phyloP scores from a whole-genome alignment of 2,113 vertebrate genomes.

The Cercocebus atys region DNA sequence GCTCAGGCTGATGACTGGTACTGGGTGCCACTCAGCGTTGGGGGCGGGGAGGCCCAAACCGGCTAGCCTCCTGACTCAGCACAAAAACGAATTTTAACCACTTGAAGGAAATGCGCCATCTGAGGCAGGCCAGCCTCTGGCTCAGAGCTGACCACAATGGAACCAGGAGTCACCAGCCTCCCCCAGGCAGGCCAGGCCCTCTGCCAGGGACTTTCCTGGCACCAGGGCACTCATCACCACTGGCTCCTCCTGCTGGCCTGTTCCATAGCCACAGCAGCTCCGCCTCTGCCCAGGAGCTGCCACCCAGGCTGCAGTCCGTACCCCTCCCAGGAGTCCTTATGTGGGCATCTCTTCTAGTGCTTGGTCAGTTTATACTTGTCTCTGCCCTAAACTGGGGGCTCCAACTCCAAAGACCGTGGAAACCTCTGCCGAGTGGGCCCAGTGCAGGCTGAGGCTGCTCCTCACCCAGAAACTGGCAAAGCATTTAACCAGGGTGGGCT shows the following conservation, averaged over 20 bases:
- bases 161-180: not conserved
- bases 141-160: not conserved
- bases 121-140: not conserved
- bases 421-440: too few species aligned
- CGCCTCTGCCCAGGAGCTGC: not conserved
- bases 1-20: too few species aligned
- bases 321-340: not conserved
- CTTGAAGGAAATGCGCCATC: not conserved
- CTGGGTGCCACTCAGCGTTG: not conserved
- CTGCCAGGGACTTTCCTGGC: not conserved
- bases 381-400: not conserved
- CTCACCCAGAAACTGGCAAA: rapidly evolving
- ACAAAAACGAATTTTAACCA: not conserved
- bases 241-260: not conserved
- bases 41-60: not conserved
- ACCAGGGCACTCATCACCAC: rapidly evolving
- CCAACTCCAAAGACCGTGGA: not conserved
- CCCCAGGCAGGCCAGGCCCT: too few species aligned
- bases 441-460: not conserved
- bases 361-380: not conserved
- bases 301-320: not conserved
- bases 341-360: not conserved
- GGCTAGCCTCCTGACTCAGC: not conserved
- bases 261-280: not conserved
- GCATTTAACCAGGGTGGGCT: not conserved